Evolutionary conservation across 2,888 invertebrate species (phyloP), one percentile per base, ranked within the genome.

Genomic region (Eilema caniola): DNA sequence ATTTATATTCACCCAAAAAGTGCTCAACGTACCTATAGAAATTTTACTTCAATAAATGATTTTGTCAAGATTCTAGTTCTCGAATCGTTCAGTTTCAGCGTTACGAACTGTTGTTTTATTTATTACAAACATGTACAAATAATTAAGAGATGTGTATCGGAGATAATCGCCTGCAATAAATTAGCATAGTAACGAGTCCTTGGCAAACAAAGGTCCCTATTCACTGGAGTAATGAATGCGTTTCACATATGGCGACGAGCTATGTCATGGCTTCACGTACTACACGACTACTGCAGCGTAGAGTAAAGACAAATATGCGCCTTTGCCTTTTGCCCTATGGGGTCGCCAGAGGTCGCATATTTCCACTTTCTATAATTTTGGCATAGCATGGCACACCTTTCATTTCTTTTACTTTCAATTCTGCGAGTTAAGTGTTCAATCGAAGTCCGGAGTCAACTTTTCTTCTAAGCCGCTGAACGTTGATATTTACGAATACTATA

Each of bases 171-270:
- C 41, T 37, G 61, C 70, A 41, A 70, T 68, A 71, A 61, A 72
- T 73, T 75, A 70, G 61, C 76, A 83, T 83, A 70, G 37, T 76
- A 81, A 83, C 75, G 24, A 77, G 80, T 23, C 82, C 83, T 77
- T 72, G 75, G 11, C 11, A 62, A 69, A 83, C 83, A 83, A 83
- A 78, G 78, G 66, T 65, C 75, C 62, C 74, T 80, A 80, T 83
- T 80, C 81, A 83, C 70, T 57, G 53, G 68, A 37, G 75, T 70
- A 60, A 53, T 75, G 74, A 65, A 76, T 70, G 28, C 61, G 66
- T 67, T 72, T 80, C 67, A 62, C 59, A 64, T 67, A 67, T 25
- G n/a, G 37, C 16, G 53, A 61, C 61, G 47, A 56, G 62, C 60
- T 63, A 47, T 66, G 47, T 69, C 69, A 65, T 16, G 37, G 61